Evolutionary conservation across 37 sponge, comb jelly and placozoan species (phyloP).

Genomic region (Geodia barretti): DNA sequence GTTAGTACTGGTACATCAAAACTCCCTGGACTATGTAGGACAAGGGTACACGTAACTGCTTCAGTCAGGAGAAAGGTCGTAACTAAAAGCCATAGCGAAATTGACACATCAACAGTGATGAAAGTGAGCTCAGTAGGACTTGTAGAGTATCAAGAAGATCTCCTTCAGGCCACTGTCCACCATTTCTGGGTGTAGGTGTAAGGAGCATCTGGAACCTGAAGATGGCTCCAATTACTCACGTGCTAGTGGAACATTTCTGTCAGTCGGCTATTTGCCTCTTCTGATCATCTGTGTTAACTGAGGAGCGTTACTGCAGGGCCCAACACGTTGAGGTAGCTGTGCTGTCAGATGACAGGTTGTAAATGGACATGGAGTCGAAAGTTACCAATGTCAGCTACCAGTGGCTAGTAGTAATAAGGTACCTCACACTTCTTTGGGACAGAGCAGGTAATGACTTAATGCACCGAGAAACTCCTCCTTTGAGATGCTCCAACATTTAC

Average conservation of each 20-base stretch:
- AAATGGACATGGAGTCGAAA: background rate
- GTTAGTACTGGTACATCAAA: background rate
- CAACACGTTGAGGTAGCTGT: constrained; percentile 16
- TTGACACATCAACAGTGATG: background rate
- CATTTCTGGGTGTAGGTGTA: constrained; percentile 8
- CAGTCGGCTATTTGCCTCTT: constrained; percentile 17
- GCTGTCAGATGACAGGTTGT: background rate
- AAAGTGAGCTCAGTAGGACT: constrained; percentile 14
- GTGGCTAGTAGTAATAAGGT: no score
- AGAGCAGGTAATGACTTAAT: background rate
- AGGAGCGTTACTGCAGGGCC: background rate
- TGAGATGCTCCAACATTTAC: background rate
- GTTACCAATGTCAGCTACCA: background rate
- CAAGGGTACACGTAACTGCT: background rate
- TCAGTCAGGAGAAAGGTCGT: background rate
- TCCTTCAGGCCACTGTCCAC: background rate
- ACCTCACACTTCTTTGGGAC: background rate
- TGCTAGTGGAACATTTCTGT: constrained; percentile 45
- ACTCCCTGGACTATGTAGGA: constrained; percentile 31
- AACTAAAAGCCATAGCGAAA: constrained; percentile 14
- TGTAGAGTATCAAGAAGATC: constrained; percentile 5
- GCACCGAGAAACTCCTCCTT: background rate
- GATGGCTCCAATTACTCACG: constrained; percentile 25
- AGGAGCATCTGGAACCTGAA: background rate
- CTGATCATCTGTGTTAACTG: background rate